A percentile compares a stretch with the other conserved stretches of the same genome.
phyloP scores from a whole-genome alignment of 2,797 vertebrate species.

The Muraenolepis orangiensis region DNA sequence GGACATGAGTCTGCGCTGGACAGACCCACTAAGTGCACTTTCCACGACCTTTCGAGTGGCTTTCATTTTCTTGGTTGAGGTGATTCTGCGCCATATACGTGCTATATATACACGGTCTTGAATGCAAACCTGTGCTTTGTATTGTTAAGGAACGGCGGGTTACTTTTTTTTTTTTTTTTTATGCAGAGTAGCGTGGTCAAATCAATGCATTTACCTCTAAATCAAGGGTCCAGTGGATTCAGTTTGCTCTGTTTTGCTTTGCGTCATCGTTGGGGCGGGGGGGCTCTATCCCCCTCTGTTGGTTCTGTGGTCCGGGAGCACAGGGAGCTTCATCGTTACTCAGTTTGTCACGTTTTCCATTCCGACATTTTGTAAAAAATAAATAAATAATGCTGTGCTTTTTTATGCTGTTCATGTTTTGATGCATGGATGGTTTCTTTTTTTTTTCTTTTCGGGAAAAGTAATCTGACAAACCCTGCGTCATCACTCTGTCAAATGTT shows the following conservation, averaged over 20 bases:
- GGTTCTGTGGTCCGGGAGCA: slow-evolving; percentile 22
- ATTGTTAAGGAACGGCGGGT: slow-evolving; percentile 2
- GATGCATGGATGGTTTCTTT: slow-evolving; percentile 58
- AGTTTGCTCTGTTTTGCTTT: slow-evolving; percentile 23
- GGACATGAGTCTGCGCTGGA: slow-evolving; percentile 36
- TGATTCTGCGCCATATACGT: slow-evolving; percentile 53
- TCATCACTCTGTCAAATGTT: slow-evolving; percentile 66
- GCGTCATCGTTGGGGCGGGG: slow-evolving; percentile 14
- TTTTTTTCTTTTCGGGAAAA: slow-evolving; percentile 64
- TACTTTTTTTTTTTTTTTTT: neutral
- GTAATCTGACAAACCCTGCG: slow-evolving; percentile 63
- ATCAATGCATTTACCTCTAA: slow-evolving; percentile 26
- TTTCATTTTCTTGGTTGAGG: slow-evolving; percentile 36
- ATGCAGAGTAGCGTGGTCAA: slow-evolving; percentile 17
- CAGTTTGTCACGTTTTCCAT: slow-evolving; percentile 47
- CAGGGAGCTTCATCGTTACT: slow-evolving; percentile 34
- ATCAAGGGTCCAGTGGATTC: slow-evolving; percentile 12
- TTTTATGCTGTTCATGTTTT: slow-evolving; percentile 63
- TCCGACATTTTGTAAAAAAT: slow-evolving; percentile 39
- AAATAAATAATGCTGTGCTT: slow-evolving; percentile 43
- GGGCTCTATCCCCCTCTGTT: slow-evolving; percentile 29
- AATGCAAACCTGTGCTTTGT: slow-evolving; percentile 19
- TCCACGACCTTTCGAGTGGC: slow-evolving; percentile 56
- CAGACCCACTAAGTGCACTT: slow-evolving; percentile 72
- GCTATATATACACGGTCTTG: too few species aligned